A percentile compares a stretch with the other conserved stretches of the same genome.
These are phyloP conservation scores for Prunella strophiata DNA, from an alignment of 2,797 vertebrate genomes.

Conservation along the genomic window DNA sequence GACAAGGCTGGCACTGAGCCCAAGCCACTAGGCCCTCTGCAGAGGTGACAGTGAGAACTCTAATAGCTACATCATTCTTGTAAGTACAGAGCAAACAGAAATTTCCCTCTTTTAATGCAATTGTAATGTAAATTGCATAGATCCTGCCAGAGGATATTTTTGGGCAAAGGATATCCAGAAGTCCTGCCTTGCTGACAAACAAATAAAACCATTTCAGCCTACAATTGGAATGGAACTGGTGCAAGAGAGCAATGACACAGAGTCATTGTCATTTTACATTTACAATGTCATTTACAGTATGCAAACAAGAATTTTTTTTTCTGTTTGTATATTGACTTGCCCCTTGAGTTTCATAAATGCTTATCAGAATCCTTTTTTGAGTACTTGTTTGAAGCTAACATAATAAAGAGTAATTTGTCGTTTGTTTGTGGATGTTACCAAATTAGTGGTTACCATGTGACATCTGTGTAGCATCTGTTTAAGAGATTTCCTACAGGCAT, in stretches of 20 bases:
- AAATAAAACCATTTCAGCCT: slow-evolving; percentile 77
- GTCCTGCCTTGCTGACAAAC: slow-evolving; percentile 78
- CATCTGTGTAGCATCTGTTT: slow-evolving; percentile 2
- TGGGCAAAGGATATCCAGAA: neutral
- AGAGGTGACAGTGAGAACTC: neutral
- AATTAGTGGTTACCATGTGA: neutral
- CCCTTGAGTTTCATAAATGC: neutral
- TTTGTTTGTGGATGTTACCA: neutral
- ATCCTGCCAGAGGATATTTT: neutral
- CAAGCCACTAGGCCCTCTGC: neutral
- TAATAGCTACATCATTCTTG: neutral
- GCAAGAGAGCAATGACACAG: neutral
- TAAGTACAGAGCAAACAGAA: neutral
- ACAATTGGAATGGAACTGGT: slow-evolving; percentile 8
- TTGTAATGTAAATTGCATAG: neutral
- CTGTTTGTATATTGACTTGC: neutral
- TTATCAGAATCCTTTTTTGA: neutral
- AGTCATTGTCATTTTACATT: neutral
- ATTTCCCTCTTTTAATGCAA: neutral
- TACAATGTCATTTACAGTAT: neutral
- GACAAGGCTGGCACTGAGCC: neutral
- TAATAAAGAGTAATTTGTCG: neutral
- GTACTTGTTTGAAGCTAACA: neutral
- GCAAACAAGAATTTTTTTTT: slow-evolving; percentile 52
- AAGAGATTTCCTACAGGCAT: neutral